Evolutionary conservation across 2,888 invertebrate genomes (phyloP), one percentile per base, ranked within the genome.

Genomic region (Gasteruption jaculator): DNA sequence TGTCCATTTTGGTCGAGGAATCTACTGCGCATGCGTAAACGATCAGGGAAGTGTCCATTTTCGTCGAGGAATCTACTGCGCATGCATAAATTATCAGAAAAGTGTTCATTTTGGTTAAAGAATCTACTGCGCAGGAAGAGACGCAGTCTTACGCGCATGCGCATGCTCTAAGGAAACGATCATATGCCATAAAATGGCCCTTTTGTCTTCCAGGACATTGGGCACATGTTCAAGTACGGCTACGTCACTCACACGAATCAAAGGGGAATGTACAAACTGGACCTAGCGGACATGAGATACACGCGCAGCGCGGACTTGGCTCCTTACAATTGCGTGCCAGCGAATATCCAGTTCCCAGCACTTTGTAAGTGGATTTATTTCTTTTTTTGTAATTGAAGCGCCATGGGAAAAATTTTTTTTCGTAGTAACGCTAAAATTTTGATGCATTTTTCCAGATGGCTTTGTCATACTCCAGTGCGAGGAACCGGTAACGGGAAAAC

Each of bases 211-310:
- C 61, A 78, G 76, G 79, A 80, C 58, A 71, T 73, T 54, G 75
- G 75, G 8, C 77, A 78, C 48, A 73, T 73, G 57, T 85, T 82
- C 71, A 80, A 81, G 57, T 84, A 83, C 63, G 86, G 83, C 26
- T 86, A 85, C 65, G 84, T 85, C 29, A 82, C 82, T 26, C 85
- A 86, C 65, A 79, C 79, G 40, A 82, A 83, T 61, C 83, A 85
- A 58, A 73, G 82, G 42, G 84, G 83, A 14, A 74, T 86, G 60
- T 84, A 83, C 70, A 86, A 85, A 66, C 71, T 86, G 39, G 85
- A 85, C 68, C 71, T 86, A 60, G 77, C 78, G 32, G 81, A 82
- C 61, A 77, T 85, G 76, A 75, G 82, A 56, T 85, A 85, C 64
- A 79, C 80, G 29, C 77, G 82, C 56, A 82, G 82, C 37, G 79